phyloP scores from a whole-genome alignment of 2,888 invertebrate species.

The Eristalis intricaria region DNA sequence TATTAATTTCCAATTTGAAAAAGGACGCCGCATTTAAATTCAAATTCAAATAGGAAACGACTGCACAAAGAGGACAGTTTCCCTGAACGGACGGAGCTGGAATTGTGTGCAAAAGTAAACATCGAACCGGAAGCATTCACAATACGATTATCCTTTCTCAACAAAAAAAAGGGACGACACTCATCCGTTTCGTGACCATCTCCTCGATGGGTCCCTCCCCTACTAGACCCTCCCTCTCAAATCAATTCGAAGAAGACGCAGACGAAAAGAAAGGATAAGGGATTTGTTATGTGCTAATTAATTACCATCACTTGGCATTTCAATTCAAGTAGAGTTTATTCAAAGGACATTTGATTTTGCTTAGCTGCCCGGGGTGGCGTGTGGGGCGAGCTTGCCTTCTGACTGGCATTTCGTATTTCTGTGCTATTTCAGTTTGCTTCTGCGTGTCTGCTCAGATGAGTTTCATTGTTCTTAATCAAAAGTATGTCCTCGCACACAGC shows the following conservation, averaged over 20 bases:
- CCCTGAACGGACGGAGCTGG: neutral
- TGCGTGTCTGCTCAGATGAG: neutral
- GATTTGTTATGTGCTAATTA: slow-evolving; percentile 34
- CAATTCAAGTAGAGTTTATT: slow-evolving; percentile 24
- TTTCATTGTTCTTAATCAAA: neutral
- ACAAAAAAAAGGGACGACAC: slow-evolving; percentile 10
- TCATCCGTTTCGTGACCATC: neutral
- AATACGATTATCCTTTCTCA: neutral
- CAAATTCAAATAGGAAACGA: slow-evolving; percentile 26
- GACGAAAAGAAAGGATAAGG: neutral
- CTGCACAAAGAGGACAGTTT: neutral
- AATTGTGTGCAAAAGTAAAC: slow-evolving; percentile 16
- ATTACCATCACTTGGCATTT: slow-evolving; percentile 42
- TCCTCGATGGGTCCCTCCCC: neutral
- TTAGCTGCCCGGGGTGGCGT: neutral
- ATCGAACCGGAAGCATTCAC: slow-evolving; percentile 24
- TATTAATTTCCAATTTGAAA: slow-evolving; percentile 51
- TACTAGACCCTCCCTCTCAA: neutral
- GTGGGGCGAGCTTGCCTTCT: neutral
- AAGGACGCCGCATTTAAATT: slow-evolving; percentile 37
- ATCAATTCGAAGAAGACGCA: neutral
- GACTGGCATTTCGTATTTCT: neutral
- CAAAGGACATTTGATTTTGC: slow-evolving; percentile 22
- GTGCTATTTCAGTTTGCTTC: neutral
- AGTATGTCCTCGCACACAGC: neutral